These are phyloP conservation scores for Junco hyemalis DNA, from an alignment of 2,113 vertebrate species.

Conservation along the genomic window DNA sequence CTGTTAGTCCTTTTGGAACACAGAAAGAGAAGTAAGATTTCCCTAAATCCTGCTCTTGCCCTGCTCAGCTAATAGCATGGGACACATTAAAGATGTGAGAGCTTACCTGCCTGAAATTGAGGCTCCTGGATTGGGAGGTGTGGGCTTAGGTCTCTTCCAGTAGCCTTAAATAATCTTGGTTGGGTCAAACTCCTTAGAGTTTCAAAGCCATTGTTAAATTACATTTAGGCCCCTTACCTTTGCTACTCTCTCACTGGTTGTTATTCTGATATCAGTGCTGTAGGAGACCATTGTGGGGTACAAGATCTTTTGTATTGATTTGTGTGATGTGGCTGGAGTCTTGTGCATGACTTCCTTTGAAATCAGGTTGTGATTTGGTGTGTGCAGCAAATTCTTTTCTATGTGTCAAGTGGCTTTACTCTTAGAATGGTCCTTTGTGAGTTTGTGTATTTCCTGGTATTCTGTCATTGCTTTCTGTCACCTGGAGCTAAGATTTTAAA, in stretches of 20 bases:
- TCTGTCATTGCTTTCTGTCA: background rate
- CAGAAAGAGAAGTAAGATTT: background rate
- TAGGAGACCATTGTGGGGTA: background rate
- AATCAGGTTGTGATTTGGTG: background rate
- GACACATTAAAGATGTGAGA: background rate
- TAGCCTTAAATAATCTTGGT: background rate
- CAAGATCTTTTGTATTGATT: background rate
- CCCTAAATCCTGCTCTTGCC: background rate
- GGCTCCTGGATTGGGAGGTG: background rate
- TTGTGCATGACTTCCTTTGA: background rate
- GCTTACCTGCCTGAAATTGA: background rate
- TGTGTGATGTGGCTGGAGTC: background rate
- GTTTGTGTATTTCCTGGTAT: background rate
- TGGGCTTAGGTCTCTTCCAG: background rate
- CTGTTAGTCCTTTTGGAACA: background rate
- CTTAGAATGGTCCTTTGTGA: background rate
- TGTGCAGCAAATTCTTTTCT: background rate
- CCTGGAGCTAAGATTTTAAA: background rate
- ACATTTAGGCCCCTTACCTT: background rate
- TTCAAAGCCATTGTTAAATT: background rate
- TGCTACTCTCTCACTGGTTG: accelerated
- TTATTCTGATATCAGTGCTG: background rate
- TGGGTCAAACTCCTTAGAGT: background rate
- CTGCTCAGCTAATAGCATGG: background rate
- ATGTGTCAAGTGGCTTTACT: background rate